A percentile compares a stretch with the other conserved stretches of the same genome.
Evolutionary conservation across 2,797 vertebrate species (phyloP).

Genomic region (Pangasius sanitwongsei): DNA sequence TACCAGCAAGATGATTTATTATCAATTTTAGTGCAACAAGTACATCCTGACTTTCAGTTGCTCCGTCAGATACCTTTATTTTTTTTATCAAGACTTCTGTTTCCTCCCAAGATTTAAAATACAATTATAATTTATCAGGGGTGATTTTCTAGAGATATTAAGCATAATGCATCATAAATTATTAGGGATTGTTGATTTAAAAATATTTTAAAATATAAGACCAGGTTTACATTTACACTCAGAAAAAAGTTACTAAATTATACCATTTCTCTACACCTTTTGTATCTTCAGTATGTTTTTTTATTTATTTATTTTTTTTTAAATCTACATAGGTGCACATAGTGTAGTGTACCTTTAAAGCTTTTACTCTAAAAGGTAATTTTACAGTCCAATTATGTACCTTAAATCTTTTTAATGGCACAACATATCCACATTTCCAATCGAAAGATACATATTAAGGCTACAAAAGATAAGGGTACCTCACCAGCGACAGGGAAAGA

Average conservation of each 20-base stretch:
- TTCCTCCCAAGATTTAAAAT: neutral
- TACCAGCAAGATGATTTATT: slow-evolving; percentile 46
- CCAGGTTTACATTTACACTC: neutral
- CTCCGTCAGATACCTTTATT: slow-evolving; percentile 20
- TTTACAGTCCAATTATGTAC: neutral
- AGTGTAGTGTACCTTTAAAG: neutral
- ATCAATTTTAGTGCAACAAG: slow-evolving; percentile 44
- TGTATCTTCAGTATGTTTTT: neutral
- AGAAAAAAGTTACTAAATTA: neutral
- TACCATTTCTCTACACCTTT: neutral
- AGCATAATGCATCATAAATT: neutral
- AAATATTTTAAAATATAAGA: neutral
- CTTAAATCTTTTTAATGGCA: no score
- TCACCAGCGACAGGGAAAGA: neutral
- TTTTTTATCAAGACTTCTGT: neutral
- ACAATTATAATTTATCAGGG: neutral
- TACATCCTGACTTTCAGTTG: slow-evolving; percentile 34
- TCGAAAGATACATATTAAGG: neutral
- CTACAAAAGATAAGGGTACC: neutral
- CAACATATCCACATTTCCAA: neutral
- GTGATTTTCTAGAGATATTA: neutral
- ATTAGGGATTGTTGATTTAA: neutral
- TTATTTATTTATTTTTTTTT: neutral
- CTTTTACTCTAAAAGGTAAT: neutral
- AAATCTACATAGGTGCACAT: neutral